These are phyloP conservation scores for Xylota segnis DNA, from an alignment of 2,888 invertebrate genomes.

Conservation along the genomic window DNA sequence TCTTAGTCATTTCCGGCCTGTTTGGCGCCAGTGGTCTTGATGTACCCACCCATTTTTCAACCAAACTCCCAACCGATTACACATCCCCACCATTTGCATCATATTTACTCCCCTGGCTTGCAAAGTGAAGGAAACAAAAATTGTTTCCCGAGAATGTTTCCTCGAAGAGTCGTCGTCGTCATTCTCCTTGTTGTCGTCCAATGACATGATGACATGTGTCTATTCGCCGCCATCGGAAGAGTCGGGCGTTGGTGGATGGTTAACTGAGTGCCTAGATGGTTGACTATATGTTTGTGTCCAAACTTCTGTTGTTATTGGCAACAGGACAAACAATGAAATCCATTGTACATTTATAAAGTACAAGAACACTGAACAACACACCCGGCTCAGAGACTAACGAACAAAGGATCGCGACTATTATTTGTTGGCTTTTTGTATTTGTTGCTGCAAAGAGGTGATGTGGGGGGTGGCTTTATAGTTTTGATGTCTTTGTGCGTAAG, in stretches of 20 bases:
- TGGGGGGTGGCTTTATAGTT: slow-evolving; percentile 26
- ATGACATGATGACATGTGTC: slow-evolving; percentile 71
- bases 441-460: slow-evolving; percentile 13
- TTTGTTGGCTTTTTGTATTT: slow-evolving; percentile 23
- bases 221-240: slow-evolving; percentile 53
- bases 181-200: slow-evolving; percentile 46
- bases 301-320: slow-evolving; percentile 75
- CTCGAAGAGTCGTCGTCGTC: slow-evolving; percentile 52
- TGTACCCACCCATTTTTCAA: slow-evolving; percentile 53
- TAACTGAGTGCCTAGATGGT: slow-evolving; percentile 42
- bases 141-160: slow-evolving; percentile 64
- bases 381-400: slow-evolving; percentile 45
- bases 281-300: slow-evolving; percentile 69
- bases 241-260: slow-evolving; percentile 33
- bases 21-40: slow-evolving; percentile 70
- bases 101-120: slow-evolving; percentile 48
- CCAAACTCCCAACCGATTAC: slow-evolving; percentile 40
- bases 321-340: slow-evolving; percentile 65
- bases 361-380: slow-evolving; percentile 13
- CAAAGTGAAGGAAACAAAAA: slow-evolving; percentile 49
- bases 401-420: slow-evolving; percentile 63
- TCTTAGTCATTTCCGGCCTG: slow-evolving; percentile 63
- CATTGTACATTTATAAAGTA: slow-evolving; percentile 32
- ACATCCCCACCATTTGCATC: slow-evolving; percentile 56
- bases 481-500: slow-evolving; percentile 38